Evolutionary conservation across 2,797 vertebrate genomes (phyloP).

Genomic region (Podarcis siculus): DNA sequence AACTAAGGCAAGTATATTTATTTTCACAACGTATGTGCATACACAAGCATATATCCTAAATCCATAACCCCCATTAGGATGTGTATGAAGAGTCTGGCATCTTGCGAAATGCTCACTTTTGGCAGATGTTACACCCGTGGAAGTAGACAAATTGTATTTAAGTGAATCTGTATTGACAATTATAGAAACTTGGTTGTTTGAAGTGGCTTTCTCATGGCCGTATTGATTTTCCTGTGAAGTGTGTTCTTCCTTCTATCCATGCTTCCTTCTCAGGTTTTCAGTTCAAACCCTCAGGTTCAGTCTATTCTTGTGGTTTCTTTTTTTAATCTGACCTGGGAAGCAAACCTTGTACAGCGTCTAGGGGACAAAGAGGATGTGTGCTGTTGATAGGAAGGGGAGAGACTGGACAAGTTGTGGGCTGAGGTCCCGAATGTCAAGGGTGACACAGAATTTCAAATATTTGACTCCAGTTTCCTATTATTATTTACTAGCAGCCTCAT

Average conservation of each 20-base stretch:
- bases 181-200: neutral
- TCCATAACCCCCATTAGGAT: neutral
- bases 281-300: neutral
- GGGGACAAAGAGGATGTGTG: neutral
- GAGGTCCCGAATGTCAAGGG: neutral
- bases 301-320: neutral
- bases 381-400: neutral
- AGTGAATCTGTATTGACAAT: neutral
- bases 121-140: neutral
- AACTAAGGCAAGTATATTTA: neutral
- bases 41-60: neutral
- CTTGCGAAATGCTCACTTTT: neutral
- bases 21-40: slow-evolving; percentile 10
- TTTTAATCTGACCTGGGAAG: too few relatives aligned
- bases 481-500: too few relatives aligned
- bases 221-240: neutral
- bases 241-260: neutral
- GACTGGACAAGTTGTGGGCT: neutral
- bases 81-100: neutral
- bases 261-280: neutral
- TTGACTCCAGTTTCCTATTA: neutral
- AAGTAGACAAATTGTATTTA: neutral
- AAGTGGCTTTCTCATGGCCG: neutral
- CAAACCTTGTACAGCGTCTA: neutral
- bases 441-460: neutral